Evolutionary conservation across 2,113 vertebrate genomes (phyloP), one percentile per base, ranked within the genome.

Genomic region (Corythornis vintsioides): DNA sequence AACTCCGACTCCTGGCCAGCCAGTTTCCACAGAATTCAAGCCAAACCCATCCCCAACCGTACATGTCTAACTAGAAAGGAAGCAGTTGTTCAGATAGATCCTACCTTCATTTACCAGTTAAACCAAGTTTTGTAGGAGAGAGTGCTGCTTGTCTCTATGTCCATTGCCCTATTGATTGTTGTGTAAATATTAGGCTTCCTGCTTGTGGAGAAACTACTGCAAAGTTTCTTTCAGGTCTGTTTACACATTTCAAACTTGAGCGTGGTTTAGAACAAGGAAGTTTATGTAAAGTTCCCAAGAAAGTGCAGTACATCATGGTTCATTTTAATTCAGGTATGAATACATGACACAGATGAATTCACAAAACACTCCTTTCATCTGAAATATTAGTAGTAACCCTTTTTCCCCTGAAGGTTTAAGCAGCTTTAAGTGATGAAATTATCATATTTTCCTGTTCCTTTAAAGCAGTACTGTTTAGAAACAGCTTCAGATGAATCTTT

Each of bases 141-240:
- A 95, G 95, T 71, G 94, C 77, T 80, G 85, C 81, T 88, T 95
- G 94, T 91, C 73, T 93, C 73, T 31, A 8, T 90, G 82, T 83
- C 92, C 81, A 67, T 88, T 92, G 78, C 91, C 43, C 90, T 93
- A 96, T 91, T 98, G 97, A 96, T 94, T 95, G 94, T 83, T 96
- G 95, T 93, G 89, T 97, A 97, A 98, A 98, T 97, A 98, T 94
- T 95, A 89, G 96, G 91, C 84, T 98, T 98, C 97, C 98, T 97
- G 97, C 83, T 96, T 89, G 79, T 83, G 90, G 86, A 96, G 92
- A 95, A 96, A 89, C 87, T 92, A 45, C 95, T 97, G 95, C 96
- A 93, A 96, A 96, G 95, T 91, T 89, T 92, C 96, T 97, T 98
- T 98, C 96, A 98, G 84, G 60, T 71, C 73, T 97, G 94, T 98